Conservation (phyloP, 2,113 vertebrate species). For the Cairina moschata region DNA sequence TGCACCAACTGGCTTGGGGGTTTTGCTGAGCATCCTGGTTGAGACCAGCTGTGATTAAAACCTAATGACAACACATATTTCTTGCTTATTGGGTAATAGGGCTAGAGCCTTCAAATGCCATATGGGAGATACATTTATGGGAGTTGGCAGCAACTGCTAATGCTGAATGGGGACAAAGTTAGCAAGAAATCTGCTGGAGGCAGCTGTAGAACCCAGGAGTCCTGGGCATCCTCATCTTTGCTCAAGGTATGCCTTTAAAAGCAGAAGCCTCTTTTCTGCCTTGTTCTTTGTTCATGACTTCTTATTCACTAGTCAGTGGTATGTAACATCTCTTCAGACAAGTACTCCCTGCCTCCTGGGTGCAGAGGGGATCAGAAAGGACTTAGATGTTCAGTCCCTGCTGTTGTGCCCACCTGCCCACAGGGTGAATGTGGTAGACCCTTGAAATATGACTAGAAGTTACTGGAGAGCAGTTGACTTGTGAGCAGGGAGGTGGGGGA, state of each 20-base stretch:
- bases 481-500: neutral
- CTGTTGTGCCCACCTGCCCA: neutral
- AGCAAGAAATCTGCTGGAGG: neutral
- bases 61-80: neutral
- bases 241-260: neutral
- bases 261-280: neutral
- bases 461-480: neutral
- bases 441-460: neutral
- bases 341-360: neutral
- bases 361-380: neutral
- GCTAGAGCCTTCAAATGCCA: neutral
- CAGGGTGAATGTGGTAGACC: neutral
- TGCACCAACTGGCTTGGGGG: fast-evolving
- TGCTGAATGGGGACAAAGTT: neutral
- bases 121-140: neutral
- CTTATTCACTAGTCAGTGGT: neutral
- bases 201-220: neutral
- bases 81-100: slow-evolving; percentile 20
- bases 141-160: neutral
- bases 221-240: neutral
- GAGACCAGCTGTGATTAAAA: slow-evolving; percentile 7
- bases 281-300: neutral
- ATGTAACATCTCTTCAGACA: neutral
- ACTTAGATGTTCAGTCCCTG: neutral
- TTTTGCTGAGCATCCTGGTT: neutral